Conservation (phyloP, 2,888 invertebrate species). For the Scotopteryx bipunctaria region DNA sequence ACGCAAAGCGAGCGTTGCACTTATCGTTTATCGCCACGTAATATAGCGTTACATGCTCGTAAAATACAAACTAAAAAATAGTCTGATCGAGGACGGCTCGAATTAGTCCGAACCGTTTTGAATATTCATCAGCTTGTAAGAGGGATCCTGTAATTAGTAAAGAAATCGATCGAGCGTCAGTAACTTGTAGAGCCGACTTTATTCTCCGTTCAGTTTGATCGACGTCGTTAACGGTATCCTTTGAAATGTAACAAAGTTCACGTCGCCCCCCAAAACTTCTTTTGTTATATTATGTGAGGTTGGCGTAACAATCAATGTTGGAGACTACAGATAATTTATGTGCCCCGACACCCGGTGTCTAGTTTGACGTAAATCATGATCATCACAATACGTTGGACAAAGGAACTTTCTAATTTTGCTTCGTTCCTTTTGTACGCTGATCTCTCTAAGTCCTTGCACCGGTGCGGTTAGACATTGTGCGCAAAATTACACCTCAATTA, state of each 20-base stretch:
- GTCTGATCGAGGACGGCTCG: slow-evolving; percentile 53
- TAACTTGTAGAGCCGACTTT: slow-evolving; percentile 51
- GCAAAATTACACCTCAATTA: slow-evolving; percentile 75
- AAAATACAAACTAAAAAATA: slow-evolving; percentile 67
- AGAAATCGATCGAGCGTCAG: slow-evolving; percentile 59
- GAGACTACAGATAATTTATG: slow-evolving; percentile 56
- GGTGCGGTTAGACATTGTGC: slow-evolving; percentile 60
- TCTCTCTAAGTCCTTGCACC: slow-evolving; percentile 50
- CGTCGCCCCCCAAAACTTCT: slow-evolving; percentile 41
- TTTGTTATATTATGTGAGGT: slow-evolving; percentile 54
- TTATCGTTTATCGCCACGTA: slow-evolving; percentile 75
- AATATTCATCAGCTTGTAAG: slow-evolving; percentile 69
- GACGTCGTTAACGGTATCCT: slow-evolving; percentile 54
- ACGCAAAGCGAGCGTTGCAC: slow-evolving; percentile 70
- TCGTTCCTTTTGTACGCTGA: slow-evolving; percentile 57
- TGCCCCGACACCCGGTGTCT: slow-evolving; percentile 47
- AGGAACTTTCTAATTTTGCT: slow-evolving; percentile 65
- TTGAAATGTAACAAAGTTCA: slow-evolving; percentile 50
- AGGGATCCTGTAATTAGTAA: slow-evolving; percentile 65
- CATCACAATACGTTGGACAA: slow-evolving; percentile 58
- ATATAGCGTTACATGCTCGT: slow-evolving; percentile 75
- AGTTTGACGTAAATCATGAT: slow-evolving; percentile 69
- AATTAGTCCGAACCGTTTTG: slow-evolving; percentile 57
- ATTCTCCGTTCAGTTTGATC: slow-evolving; percentile 47
- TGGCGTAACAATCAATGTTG: slow-evolving; percentile 45